Conservation (phyloP, 2,888 invertebrate species). For the Idaea straminata region DNA sequence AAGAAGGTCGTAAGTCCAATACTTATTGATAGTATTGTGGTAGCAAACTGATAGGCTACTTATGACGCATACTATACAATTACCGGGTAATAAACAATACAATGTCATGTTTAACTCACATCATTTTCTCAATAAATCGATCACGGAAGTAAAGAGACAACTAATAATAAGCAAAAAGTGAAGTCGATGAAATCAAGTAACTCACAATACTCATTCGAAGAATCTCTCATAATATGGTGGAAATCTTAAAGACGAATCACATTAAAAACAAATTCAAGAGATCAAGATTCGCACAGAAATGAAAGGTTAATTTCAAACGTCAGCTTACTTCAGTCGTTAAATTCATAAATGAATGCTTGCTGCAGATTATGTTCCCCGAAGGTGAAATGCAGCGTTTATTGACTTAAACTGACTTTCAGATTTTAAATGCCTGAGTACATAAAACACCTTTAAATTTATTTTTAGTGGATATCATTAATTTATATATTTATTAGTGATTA, state of each 20-base stretch:
- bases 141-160: conserved; percentile 16
- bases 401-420: conserved; percentile 29
- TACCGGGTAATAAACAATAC: neutral
- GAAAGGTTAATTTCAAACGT: conserved; percentile 33
- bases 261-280: conserved; percentile 26
- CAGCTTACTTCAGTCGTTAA: conserved; percentile 16
- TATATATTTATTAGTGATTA: conserved; percentile 1
- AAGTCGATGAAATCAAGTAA: conserved; percentile 24
- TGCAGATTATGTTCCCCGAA: conserved; percentile 30
- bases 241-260: conserved; percentile 11
- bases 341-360: conserved; percentile 28
- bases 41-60: no score
- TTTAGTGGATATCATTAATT: conserved; percentile 16
- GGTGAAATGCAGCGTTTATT: conserved; percentile 49
- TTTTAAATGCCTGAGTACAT: conserved; percentile 24
- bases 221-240: neutral
- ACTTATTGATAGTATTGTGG: no score
- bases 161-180: conserved; percentile 12
- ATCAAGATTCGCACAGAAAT: conserved; percentile 21
- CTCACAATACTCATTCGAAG: conserved; percentile 13
- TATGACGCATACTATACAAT: no score
- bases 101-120: neutral
- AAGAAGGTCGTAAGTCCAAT: no score
- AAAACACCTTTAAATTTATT: conserved; percentile 16
- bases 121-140: conserved; percentile 5